Conservation (phyloP, 2,888 invertebrate species). For the Lissocephala sabroskyi region DNA sequence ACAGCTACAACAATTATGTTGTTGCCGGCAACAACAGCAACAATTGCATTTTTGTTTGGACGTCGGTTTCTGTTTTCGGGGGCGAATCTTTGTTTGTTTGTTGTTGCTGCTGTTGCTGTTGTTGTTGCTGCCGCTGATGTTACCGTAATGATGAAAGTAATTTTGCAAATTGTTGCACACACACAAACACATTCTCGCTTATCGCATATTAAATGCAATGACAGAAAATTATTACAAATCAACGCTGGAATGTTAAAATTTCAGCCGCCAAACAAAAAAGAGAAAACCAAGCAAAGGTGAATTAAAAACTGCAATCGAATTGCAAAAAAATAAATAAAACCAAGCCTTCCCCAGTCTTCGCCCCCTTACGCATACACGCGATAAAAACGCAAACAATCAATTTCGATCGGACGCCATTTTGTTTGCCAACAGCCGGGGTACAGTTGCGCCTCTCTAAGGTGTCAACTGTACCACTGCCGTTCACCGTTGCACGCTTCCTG, state of each 20-base stretch:
- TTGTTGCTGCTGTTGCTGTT: too few relatives aligned
- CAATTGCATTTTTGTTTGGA: slow-evolving; percentile 8
- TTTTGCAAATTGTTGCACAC: slow-evolving; percentile 19
- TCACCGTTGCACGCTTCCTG: too few relatives aligned
- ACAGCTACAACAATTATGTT: slow-evolving; percentile 33
- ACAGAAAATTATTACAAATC: slow-evolving; percentile 30
- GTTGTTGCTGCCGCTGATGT: too few relatives aligned
- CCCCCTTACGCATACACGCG: too few relatives aligned
- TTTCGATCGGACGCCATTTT: neutral
- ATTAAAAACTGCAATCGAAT: neutral
- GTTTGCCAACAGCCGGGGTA: neutral
- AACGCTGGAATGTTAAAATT: slow-evolving; percentile 7
- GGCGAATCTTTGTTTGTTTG: too few relatives aligned
- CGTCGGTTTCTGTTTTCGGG: too few relatives aligned
- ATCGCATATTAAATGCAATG: slow-evolving; percentile 28
- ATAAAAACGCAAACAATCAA: neutral
- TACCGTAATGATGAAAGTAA: slow-evolving; percentile 14
- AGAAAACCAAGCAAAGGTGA: neutral
- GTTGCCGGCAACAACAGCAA: slow-evolving; percentile 11
- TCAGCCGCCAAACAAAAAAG: too few relatives aligned
- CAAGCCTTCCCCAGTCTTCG: too few relatives aligned
- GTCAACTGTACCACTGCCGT: too few relatives aligned
- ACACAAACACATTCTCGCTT: slow-evolving; percentile 5
- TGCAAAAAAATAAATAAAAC: too few relatives aligned
- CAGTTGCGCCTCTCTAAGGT: too few relatives aligned